A percentile compares a stretch with the other conserved stretches of the same genome.
Evolutionary conservation across 2,113 vertebrate genomes (phyloP).

Genomic region (Peromyscus californicus): DNA sequence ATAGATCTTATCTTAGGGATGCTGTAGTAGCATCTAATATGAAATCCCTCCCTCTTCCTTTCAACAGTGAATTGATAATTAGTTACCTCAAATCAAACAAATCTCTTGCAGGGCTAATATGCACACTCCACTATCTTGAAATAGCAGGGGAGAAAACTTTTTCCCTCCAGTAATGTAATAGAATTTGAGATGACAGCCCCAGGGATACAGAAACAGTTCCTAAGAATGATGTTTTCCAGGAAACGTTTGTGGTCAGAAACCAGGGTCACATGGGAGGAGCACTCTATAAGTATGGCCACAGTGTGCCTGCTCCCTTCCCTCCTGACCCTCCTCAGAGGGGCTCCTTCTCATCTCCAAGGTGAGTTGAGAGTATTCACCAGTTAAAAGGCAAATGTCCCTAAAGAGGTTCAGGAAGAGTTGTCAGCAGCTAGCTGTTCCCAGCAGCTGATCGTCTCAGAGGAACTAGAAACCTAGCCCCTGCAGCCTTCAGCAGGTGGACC

Average conservation of each 20-base stretch:
- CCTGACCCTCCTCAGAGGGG: rapidly evolving
- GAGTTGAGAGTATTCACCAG: not conserved
- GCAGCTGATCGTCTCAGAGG: not conserved
- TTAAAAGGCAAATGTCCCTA: not conserved
- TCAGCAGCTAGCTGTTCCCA: not conserved
- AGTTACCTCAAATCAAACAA: not conserved
- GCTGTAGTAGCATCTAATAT: not conserved
- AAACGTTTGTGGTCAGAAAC: conserved; percentile 30
- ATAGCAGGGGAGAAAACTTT: not conserved
- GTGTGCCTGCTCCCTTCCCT: not conserved
- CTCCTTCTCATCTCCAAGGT: not conserved
- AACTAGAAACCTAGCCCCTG: not conserved
- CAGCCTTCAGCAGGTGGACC: not conserved
- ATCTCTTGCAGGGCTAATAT: not conserved
- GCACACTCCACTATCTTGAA: not conserved
- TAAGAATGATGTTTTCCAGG: not conserved
- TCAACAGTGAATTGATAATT: not conserved
- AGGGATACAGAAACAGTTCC: conserved; percentile 10
- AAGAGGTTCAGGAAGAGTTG: not conserved
- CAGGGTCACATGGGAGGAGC: not conserved
- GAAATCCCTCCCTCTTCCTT: not conserved
- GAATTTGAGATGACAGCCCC: conserved; percentile 41
- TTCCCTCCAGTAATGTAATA: conserved; percentile 27
- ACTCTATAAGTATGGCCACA: not conserved
- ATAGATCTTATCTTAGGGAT: not conserved